A percentile compares a stretch with the other conserved stretches of the same genome.
Evolutionary conservation across 2,888 invertebrate genomes (phyloP).

Genomic region (Heliconius ismenius): DNA sequence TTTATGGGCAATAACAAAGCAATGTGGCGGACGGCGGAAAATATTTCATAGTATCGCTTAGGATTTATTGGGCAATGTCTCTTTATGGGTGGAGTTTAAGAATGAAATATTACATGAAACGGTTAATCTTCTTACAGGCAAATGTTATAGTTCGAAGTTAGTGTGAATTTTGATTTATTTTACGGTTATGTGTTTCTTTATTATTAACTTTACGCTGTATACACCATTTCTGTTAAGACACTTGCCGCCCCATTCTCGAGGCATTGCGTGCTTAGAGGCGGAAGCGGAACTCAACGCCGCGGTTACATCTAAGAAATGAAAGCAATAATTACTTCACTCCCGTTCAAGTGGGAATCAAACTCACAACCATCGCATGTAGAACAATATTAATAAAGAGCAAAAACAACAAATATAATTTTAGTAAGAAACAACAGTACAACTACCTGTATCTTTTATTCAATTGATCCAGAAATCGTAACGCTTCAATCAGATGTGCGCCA

Average conservation of each 20-base stretch:
- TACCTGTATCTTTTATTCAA: slow-evolving; percentile 13
- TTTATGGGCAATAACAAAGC: slow-evolving; percentile 65
- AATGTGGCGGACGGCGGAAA: slow-evolving; percentile 61
- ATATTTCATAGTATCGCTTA: slow-evolving; percentile 50
- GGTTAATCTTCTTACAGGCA: slow-evolving; percentile 11
- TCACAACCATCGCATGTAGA: too few species aligned
- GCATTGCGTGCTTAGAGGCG: not conserved
- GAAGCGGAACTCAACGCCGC: not conserved
- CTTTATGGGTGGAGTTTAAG: slow-evolving; percentile 26
- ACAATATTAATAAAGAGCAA: too few species aligned
- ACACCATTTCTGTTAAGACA: too few species aligned
- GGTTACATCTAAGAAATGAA: not conserved
- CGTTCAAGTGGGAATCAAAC: too few species aligned
- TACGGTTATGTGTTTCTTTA: not conserved
- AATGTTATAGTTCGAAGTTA: not conserved
- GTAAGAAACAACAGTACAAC: not conserved
- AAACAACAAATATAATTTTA: too few species aligned
- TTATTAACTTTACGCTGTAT: not conserved
- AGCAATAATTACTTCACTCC: too few species aligned
- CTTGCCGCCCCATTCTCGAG: too few species aligned
- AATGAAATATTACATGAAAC: slow-evolving; percentile 20
- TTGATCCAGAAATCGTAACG: slow-evolving; percentile 15
- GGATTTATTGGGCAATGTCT: slow-evolving; percentile 34
- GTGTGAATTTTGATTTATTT: not conserved
- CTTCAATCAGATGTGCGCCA: slow-evolving; percentile 20